Percentiles rank a stretch among this genome's conserved stretches.
Evolutionary conservation across 2,888 invertebrate genomes (phyloP).

Genomic region (Eutolmus rufibarbis): DNA sequence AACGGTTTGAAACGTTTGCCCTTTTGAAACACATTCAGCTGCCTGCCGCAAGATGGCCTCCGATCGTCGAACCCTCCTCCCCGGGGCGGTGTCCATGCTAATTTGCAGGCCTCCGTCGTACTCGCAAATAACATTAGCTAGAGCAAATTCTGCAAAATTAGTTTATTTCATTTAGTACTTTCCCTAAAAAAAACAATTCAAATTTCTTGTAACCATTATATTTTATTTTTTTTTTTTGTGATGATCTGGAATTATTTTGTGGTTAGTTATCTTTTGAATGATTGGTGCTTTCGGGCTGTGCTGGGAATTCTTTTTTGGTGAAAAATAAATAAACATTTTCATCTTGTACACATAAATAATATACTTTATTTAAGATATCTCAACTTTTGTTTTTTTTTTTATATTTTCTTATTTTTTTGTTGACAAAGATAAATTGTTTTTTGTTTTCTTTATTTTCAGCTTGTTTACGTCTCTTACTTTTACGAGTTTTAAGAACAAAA

Average conservation of each 20-base stretch:
- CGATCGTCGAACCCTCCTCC: constrained; percentile 71
- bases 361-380: neutral
- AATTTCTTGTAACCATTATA: neutral
- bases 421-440: neutral
- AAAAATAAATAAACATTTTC: neutral
- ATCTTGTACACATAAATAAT: neutral
- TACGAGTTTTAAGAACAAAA: neutral
- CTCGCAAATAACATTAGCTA: constrained; percentile 43
- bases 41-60: constrained; percentile 81
- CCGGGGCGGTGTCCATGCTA: constrained; percentile 52
- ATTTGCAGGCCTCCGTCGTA: constrained; percentile 48
- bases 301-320: neutral
- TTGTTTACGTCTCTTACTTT: neutral
- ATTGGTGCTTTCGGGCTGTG: neutral
- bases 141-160: constrained; percentile 17
- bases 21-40: constrained; percentile 85
- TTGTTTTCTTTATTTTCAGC: neutral
- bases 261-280: neutral
- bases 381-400: neutral
- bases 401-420: too few relatives aligned
- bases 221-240: neutral
- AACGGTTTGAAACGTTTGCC: constrained; percentile 86
- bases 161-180: neutral
- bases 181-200: neutral
- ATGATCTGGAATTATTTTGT: neutral